Evolutionary conservation across 2,797 vertebrate genomes (phyloP), one percentile per base, ranked within the genome.

Genomic region (Hephaestus fuliginosus): DNA sequence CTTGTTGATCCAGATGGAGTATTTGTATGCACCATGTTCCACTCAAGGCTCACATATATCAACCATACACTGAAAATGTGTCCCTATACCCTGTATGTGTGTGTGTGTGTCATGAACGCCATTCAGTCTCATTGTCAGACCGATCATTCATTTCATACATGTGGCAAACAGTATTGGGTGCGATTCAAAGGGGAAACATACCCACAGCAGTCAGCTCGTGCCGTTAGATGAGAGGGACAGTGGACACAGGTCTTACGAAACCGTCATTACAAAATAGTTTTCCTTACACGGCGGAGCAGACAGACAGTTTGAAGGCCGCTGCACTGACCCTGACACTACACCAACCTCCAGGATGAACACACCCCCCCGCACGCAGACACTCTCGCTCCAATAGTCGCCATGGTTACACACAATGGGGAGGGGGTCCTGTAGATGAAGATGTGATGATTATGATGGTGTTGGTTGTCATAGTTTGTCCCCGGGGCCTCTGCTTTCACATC

Each of bases 381-480:
- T 61, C 74, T 68, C 14, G 3, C 56, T 66, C 67, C 48, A 51
- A 72, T 74, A 80, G 88, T 90, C 68, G 7, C 82, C 64, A 89
- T 90, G 82, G 94, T 78, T 88, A 90, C 91, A 43, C 83, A 70
- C 73, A 62, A 17, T 57, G 33, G n/a, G 55, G 43, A 14, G 6
- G 46, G 52, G 81, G 62, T 58, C 25, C 62, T 48, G 53, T 67
- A 81, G 87, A 90, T 88, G 89, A 91, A 90, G 88, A 90, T 90
- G 82, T 72, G 84, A 71, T 82, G 88, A 86, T 84, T 71, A 82
- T 72, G 80, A 0, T 67, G 74, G 53, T 85, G 76, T 22, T 43
- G 43, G 76, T 82, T 83, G 85, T 85, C 83, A 80, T 67, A 58
- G 80, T 82, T 83, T 63, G 20, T 71, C 86, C 89, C 68, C 0